phyloP scores from a whole-genome alignment of 2,113 vertebrate genomes.

The Malurus melanocephalus region DNA sequence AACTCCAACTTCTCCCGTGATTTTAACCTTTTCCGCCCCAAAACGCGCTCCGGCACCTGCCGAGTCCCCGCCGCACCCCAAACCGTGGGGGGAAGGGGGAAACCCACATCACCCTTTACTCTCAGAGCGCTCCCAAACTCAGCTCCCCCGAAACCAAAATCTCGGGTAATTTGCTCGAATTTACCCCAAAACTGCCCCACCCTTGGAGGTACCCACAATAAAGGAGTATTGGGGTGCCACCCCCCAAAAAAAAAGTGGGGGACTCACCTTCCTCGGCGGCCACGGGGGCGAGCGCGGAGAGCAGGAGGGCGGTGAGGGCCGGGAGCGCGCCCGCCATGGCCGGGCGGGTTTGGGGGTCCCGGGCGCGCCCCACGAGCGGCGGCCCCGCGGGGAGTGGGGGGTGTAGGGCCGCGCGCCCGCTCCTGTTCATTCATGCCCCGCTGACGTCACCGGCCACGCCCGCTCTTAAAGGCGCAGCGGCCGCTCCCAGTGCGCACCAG shows the following conservation, averaged over 20 bases:
- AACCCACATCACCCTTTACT: neutral
- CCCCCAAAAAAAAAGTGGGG: accelerated
- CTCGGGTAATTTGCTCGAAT: neutral
- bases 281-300: neutral
- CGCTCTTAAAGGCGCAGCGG: slow-evolving; percentile 68
- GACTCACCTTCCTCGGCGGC: slow-evolving; percentile 7
- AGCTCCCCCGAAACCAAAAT: neutral
- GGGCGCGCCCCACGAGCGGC: neutral
- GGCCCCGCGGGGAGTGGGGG: neutral
- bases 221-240: neutral
- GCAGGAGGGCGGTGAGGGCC: neutral
- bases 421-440: slow-evolving; percentile 22
- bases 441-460: neutral
- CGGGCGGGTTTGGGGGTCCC: slow-evolving; percentile 26
- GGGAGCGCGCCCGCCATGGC: neutral
- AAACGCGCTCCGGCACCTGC: neutral
- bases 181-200: neutral
- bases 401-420: neutral
- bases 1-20: neutral
- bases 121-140: neutral
- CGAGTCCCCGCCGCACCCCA: neutral
- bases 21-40: neutral
- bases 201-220: neutral
- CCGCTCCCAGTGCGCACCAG: slow-evolving; percentile 73
- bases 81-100: no score